Percentiles rank a stretch among this genome's conserved stretches.
Conservation (phyloP, 2,797 vertebrate genomes). For the Sebastes kiyomatsui region DNA sequence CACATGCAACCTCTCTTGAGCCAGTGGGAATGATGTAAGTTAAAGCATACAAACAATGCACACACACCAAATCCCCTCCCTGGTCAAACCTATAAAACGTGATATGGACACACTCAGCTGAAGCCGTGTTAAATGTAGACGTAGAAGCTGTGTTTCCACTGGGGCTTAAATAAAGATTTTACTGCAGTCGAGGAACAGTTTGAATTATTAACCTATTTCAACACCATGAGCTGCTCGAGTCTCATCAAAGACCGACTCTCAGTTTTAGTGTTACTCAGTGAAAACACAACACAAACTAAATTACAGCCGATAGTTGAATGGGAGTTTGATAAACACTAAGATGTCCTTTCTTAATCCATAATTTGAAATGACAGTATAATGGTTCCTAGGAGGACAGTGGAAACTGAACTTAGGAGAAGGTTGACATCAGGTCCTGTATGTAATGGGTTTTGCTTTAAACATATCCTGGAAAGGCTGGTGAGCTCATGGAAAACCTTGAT, state of each 20-base stretch:
- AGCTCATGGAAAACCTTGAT: constrained; percentile 77
- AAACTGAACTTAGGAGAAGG: constrained; percentile 6
- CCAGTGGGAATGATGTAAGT: constrained; percentile 50
- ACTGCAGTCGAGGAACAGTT: constrained; percentile 14
- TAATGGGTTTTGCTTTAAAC: constrained; percentile 48
- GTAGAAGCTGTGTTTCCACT: constrained; percentile 32
- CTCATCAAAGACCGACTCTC: not conserved
- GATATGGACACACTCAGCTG: constrained; percentile 47
- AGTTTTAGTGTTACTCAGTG: not conserved
- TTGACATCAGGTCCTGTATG: constrained; percentile 37
- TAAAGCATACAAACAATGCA: constrained; percentile 42
- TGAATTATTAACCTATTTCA: constrained; percentile 44
- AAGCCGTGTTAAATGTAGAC: constrained; percentile 11
- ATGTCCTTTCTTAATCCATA: constrained; percentile 5
- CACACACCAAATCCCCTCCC: constrained; percentile 24
- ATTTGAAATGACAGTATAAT: constrained; percentile 14
- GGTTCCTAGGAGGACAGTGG: constrained; percentile 3
- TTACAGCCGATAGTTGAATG: not conserved
- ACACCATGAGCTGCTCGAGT: not conserved
- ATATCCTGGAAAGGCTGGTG: constrained; percentile 57
- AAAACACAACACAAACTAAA: constrained; percentile 11
- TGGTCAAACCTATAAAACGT: constrained; percentile 55
- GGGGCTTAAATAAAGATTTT: constrained; percentile 39
- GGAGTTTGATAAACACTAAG: not conserved
- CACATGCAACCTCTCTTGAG: constrained; percentile 20